Evolutionary conservation across 2,113 vertebrate genomes (phyloP).

Genomic region (Jaculus jaculus): DNA sequence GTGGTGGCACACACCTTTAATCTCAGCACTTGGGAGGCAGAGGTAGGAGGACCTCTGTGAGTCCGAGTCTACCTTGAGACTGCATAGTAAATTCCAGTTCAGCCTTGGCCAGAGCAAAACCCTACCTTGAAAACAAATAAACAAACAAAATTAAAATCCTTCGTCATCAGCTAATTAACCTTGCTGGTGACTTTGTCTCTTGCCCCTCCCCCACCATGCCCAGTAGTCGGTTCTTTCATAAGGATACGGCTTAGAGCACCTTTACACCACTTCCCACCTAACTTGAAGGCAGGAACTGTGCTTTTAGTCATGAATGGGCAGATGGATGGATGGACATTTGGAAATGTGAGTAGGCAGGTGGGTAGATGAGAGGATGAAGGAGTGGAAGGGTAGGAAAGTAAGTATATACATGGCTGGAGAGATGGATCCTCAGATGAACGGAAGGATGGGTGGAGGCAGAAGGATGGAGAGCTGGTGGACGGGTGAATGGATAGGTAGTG

Average conservation of each 20-base stretch:
- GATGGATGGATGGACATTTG: no score
- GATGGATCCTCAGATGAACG: no score
- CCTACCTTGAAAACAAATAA: no score
- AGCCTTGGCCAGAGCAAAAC: no score
- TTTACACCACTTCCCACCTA: not conserved
- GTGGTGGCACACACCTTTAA: no score
- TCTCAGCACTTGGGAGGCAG: no score
- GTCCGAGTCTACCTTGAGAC: no score
- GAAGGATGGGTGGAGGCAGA: no score
- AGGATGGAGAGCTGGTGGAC: not conserved
- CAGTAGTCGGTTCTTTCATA: rapidly evolving
- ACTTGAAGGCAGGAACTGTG: not conserved
- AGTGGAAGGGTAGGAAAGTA: not conserved
- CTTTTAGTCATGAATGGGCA: not conserved
- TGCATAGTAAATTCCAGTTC: no score
- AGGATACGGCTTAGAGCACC: not conserved
- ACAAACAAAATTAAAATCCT: not conserved
- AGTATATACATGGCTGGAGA: not conserved
- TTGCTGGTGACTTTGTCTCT: rapidly evolving
- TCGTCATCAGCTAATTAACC: not conserved
- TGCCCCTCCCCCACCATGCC: rapidly evolving
- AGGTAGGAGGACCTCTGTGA: no score
- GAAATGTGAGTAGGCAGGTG: not conserved
- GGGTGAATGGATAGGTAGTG: not conserved
- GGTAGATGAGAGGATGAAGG: not conserved